Evolutionary conservation across 2,888 invertebrate genomes (phyloP).

Genomic region (Seira sanloemensis): DNA sequence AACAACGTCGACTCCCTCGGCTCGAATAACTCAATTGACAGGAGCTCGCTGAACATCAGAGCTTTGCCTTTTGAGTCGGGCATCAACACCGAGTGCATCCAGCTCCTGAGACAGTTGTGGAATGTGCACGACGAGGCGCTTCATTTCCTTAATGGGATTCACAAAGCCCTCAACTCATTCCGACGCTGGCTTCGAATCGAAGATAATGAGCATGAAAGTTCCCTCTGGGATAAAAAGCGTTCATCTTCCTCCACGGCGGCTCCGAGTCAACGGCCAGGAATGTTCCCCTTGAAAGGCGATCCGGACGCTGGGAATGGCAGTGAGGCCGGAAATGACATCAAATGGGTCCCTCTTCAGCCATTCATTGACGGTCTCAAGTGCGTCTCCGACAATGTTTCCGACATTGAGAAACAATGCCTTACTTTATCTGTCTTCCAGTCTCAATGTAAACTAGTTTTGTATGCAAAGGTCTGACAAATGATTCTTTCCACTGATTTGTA

Average conservation of each 20-base stretch:
- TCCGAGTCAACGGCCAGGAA: not conserved
- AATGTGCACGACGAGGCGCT: conserved; percentile 71
- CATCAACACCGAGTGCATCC: conserved; percentile 72
- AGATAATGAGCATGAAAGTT: conserved; percentile 64
- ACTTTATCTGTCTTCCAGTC: conserved; percentile 72
- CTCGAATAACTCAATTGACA: conserved; percentile 27
- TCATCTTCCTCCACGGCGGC: conserved; percentile 48
- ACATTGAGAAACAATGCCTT: conserved; percentile 70
- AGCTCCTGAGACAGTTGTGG: conserved; percentile 72
- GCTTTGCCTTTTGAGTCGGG: conserved; percentile 70
- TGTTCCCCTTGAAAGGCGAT: not conserved
- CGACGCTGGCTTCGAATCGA: conserved; percentile 57
- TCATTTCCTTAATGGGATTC: conserved; percentile 56
- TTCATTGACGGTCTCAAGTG: conserved; percentile 69
- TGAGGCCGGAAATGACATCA: conserved; percentile 37
- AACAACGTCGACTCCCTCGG: conserved; percentile 3
- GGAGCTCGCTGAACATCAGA: conserved; percentile 42
- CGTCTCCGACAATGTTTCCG: conserved; percentile 70
- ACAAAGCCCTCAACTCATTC: conserved; percentile 42
- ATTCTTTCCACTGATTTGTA: too few relatives aligned
- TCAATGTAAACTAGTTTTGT: conserved; percentile 73
- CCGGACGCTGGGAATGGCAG: conserved; percentile 4
- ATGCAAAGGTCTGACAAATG: conserved; percentile 66
- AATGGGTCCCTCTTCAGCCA: conserved; percentile 62
- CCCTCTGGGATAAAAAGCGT: conserved; percentile 56